These are phyloP conservation scores for Bombus breviceps DNA, from an alignment of 1,140 invertebrate genomes.

Conservation along the genomic window DNA sequence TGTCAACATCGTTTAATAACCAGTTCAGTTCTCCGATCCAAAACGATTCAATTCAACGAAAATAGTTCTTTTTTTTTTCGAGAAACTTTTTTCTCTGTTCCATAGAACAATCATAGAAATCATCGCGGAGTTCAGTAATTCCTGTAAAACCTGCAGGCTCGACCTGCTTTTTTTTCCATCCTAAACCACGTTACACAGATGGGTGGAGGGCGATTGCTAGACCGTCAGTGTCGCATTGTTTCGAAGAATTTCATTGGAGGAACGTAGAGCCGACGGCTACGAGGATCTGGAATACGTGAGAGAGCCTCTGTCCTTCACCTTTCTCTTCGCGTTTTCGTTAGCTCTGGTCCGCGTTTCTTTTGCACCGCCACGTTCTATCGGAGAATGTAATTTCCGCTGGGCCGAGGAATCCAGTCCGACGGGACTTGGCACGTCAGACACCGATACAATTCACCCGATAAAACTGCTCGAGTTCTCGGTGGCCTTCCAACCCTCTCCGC, in stretches of 20 bases:
- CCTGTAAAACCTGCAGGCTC: background rate
- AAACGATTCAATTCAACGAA: background rate
- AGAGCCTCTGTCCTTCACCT: conserved; percentile 16
- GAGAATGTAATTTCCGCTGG: conserved; percentile 77
- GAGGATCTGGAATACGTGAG: background rate
- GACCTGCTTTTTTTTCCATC: background rate
- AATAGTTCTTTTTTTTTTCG: background rate
- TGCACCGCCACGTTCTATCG: conserved; percentile 61
- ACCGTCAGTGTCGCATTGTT: conserved; percentile 55
- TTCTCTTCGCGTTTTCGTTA: conserved; percentile 32
- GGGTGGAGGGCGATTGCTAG: background rate
- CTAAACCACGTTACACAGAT: background rate
- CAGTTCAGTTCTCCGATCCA: background rate
- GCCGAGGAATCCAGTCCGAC: conserved; percentile 69
- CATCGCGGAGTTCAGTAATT: background rate
- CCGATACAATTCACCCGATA: conserved; percentile 75
- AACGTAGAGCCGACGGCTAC: conserved; percentile 8
- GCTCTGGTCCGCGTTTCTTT: conserved; percentile 33
- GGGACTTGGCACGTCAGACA: conserved; percentile 72
- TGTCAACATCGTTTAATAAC: background rate
- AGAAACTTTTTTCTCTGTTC: too few relatives aligned
- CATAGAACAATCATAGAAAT: too few relatives aligned
- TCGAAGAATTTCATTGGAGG: conserved; percentile 76
- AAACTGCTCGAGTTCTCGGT: conserved; percentile 56
- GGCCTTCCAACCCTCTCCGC: conserved; percentile 31